Percentiles rank a stretch among this genome's conserved stretches.
Evolutionary conservation across 2,797 vertebrate species (phyloP).

Genomic region (Myoxocephalus aenaeus): DNA sequence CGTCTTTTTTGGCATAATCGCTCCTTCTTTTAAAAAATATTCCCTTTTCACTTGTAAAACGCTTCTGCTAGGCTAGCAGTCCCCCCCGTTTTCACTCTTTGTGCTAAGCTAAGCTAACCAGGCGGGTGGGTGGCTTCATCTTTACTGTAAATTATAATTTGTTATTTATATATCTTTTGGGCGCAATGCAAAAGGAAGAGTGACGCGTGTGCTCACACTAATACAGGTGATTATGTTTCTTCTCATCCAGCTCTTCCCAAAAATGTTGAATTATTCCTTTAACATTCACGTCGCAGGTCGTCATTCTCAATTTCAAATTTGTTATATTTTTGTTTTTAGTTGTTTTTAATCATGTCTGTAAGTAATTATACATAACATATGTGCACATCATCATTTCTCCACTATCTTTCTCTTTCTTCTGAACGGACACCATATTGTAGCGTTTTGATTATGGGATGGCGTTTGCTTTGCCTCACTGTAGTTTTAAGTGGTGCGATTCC

Average conservation of each 20-base stretch:
- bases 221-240: background rate
- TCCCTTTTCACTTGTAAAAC: too few relatives aligned
- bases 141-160: too few relatives aligned
- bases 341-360: background rate
- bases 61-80: too few relatives aligned
- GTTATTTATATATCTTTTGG: background rate
- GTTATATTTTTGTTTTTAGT: background rate
- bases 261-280: background rate
- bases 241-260: background rate
- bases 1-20: too few relatives aligned
- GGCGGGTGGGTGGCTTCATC: background rate
- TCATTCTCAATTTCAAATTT: background rate
- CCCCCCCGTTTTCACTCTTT: background rate
- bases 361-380: background rate
- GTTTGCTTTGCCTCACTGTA: background rate
- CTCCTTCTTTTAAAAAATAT: too few relatives aligned
- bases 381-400: background rate
- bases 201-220: too few relatives aligned
- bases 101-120: constrained; percentile 10
- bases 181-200: too few relatives aligned
- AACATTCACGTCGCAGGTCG: background rate
- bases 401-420: background rate
- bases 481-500: constrained; percentile 15
- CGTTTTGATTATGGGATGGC: background rate
- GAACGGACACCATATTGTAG: constrained; percentile 25